A percentile compares a stretch with the other conserved stretches of the same genome.
Conservation (phyloP, 2,113 vertebrate genomes). For the Vidua macroura region DNA sequence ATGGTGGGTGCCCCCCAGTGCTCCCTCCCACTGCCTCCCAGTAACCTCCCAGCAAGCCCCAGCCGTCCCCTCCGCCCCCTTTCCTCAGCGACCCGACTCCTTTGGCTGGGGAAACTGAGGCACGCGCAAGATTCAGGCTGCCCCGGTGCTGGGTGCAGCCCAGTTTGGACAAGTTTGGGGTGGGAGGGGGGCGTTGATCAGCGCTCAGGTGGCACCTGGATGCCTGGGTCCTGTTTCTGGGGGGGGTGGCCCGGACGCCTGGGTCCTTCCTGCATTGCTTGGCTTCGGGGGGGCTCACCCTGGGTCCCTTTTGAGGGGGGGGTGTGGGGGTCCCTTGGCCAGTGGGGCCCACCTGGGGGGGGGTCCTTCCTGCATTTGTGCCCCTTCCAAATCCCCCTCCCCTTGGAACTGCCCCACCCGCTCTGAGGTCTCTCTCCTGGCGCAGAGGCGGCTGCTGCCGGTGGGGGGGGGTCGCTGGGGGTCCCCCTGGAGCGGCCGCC, state of each 20-base stretch:
- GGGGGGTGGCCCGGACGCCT: not conserved
- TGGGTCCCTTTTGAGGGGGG: not conserved
- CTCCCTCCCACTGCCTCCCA: not conserved
- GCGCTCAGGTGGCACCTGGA: not conserved
- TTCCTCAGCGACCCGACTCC: not conserved
- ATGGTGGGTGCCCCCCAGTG: not conserved
- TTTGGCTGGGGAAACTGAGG: not conserved
- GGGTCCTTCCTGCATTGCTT: not conserved
- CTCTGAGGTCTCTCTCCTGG: too few species aligned
- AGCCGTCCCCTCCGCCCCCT: not conserved
- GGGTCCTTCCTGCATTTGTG: not conserved
- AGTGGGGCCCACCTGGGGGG: too few species aligned
- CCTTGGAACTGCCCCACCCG: too few species aligned
- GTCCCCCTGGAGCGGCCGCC: too few species aligned
- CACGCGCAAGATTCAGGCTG: not conserved
- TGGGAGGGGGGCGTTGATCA: not conserved
- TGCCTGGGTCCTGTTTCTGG: not conserved
- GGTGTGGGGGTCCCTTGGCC: not conserved
- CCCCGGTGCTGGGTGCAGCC: not conserved
- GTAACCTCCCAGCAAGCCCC: not conserved
- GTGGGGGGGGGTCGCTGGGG: too few species aligned
- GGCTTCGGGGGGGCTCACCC: not conserved
- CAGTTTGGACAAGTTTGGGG: not conserved
- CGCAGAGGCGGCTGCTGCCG: not conserved
- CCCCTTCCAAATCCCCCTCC: not conserved